Conservation (phyloP, 2,888 invertebrate species). For the Ernsta delagoae region DNA sequence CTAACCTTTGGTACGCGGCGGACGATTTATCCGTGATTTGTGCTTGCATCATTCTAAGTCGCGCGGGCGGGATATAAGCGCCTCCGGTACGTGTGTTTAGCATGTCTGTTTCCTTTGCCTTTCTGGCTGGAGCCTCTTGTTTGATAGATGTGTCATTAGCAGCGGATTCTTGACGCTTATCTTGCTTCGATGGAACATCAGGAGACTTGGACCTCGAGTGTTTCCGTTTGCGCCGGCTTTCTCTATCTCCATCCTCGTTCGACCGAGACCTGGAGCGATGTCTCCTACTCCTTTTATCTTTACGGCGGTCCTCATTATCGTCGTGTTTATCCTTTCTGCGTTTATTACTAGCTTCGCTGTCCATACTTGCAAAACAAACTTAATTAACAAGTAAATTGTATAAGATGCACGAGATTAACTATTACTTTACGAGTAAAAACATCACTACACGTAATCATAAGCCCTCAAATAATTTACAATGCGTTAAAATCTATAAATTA, state of each 20-base stretch:
- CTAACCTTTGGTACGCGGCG: slow-evolving; percentile 96
- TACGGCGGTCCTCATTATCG: slow-evolving; percentile 60
- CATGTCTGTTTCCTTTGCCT: slow-evolving; percentile 85
- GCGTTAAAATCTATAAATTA: not conserved
- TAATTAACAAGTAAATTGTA: not conserved
- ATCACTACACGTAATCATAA: not conserved
- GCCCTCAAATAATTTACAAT: slow-evolving; percentile 5
- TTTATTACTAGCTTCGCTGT: slow-evolving; percentile 59
- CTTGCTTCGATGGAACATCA: slow-evolving; percentile 52
- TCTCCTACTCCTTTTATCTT: slow-evolving; percentile 62
- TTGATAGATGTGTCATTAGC: slow-evolving; percentile 50
- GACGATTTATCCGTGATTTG: slow-evolving; percentile 98
- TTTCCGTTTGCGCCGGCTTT: slow-evolving; percentile 62
- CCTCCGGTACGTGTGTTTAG: slow-evolving; percentile 94
- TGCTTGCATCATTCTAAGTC: slow-evolving; percentile 96
- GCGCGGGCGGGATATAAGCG: slow-evolving; percentile 99
- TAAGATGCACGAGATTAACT: not conserved
- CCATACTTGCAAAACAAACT: slow-evolving; percentile 51
- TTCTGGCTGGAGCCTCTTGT: slow-evolving; percentile 59
- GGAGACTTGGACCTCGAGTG: slow-evolving; percentile 66
- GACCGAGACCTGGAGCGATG: slow-evolving; percentile 63
- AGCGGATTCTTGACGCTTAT: slow-evolving; percentile 51
- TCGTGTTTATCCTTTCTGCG: slow-evolving; percentile 63
- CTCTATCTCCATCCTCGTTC: slow-evolving; percentile 53
- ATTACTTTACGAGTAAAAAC: not conserved